These are phyloP conservation scores for silkworm (Bombyx mori) DNA, from an alignment of 1,140 invertebrate species.

Conservation along the genomic window DNA sequence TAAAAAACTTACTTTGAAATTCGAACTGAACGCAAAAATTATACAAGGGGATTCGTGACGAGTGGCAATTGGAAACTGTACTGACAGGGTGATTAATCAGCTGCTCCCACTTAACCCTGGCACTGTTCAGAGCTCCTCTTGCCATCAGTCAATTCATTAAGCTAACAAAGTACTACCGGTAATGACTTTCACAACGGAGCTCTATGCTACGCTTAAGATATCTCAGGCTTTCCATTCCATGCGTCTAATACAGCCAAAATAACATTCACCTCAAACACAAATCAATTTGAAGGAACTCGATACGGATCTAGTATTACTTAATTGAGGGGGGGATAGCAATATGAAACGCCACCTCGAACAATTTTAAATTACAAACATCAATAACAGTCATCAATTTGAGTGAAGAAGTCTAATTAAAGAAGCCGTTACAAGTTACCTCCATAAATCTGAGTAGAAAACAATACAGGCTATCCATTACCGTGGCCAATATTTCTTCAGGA, in stretches of 20 bases:
- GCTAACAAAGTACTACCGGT: conserved; percentile 62
- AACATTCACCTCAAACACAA: conserved; percentile 6
- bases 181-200: conserved; percentile 51
- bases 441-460: conserved; percentile 65
- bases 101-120: conserved; percentile 62
- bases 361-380: conserved; percentile 59
- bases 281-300: conserved; percentile 11
- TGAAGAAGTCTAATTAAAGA: conserved; percentile 69
- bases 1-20: too few relatives aligned
- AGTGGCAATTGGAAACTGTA: conserved; percentile 61
- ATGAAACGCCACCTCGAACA: conserved; percentile 31
- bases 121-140: conserved; percentile 52
- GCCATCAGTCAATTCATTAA: conserved; percentile 69
- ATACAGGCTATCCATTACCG: conserved; percentile 62
- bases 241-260: conserved; percentile 1
- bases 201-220: conserved; percentile 36
- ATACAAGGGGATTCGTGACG: conserved; percentile 50
- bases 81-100: conserved; percentile 66
- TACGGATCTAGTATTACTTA: conserved; percentile 27
- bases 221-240: conserved; percentile 1
- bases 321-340: conserved; percentile 22
- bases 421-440: conserved; percentile 69
- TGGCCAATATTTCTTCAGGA: conserved; percentile 52
- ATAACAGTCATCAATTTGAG: conserved; percentile 67
- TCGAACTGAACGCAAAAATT: conserved; percentile 29